A percentile compares a stretch with the other conserved stretches of the same genome.
These are phyloP conservation scores for Ibycter americanus DNA, from an alignment of 2,797 vertebrate species.

Conservation along the genomic window DNA sequence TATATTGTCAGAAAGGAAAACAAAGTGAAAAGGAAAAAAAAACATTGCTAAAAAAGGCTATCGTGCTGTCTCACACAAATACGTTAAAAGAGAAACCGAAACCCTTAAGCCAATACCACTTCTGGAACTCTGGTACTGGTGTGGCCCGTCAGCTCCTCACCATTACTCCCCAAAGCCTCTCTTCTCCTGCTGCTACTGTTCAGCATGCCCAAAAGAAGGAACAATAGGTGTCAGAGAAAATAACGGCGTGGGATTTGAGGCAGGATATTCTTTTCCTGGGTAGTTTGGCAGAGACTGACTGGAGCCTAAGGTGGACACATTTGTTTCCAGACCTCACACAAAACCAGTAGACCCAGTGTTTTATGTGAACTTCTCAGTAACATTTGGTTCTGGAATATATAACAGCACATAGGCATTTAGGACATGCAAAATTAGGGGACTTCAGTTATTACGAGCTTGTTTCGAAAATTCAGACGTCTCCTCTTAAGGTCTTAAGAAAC, in stretches of 20 bases:
- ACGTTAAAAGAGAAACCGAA: not conserved
- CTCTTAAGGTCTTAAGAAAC: not conserved
- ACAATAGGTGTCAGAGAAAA: not conserved
- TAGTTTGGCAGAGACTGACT: not conserved
- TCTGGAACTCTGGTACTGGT: not conserved
- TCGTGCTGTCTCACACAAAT: rapidly evolving
- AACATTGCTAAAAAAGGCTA: not conserved
- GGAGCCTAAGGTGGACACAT: not conserved
- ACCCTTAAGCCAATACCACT: not conserved
- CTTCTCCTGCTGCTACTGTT: not conserved
- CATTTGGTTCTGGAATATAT: not conserved
- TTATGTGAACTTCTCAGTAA: not conserved
- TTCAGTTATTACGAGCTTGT: not conserved
- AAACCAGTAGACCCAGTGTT: not conserved
- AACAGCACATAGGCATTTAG: not conserved
- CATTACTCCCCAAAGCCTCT: not conserved
- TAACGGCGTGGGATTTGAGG: not conserved
- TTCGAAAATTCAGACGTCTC: not conserved
- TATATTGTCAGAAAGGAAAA: not conserved
- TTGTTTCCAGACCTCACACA: not conserved
- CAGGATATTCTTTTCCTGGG: not conserved
- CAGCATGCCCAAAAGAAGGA: not conserved
- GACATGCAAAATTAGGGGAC: not conserved
- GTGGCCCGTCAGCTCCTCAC: not conserved
- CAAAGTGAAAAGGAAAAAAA: not conserved